Base-by-base conservation (phyloP, 2,113 vertebrate genomes). In the Tamias sibiricus region DNA sequence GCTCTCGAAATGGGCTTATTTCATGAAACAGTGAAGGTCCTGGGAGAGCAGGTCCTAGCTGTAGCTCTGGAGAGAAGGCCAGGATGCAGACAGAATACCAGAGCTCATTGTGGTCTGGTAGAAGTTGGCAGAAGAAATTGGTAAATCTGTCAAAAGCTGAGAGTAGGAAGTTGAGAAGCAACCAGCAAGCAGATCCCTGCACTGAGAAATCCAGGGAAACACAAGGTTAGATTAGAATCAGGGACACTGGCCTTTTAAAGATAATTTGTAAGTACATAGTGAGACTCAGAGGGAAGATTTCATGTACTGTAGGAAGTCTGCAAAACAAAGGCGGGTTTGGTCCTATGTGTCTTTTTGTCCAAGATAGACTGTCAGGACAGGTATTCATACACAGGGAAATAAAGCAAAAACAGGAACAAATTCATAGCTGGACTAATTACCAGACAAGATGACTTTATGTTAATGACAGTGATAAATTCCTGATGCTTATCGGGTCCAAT, bases 241-340 rank as follows among this genome's bases (percentile, higher is more conserved):
- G 28, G 28, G 2, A 87, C 24, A 49, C 14, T n/a, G 59, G 42
- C 8, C 76, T 83, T 44, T 79, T 1, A 57, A 66, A 75, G 24
- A 6, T 40, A 30, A 2, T 52, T 30, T 95, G 8, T 47, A 75
- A 81, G 24, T 35, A 89, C 19, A 32, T 4, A 95, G 4, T 74
- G 52, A 16, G n/a, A 92, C 72, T 59, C 35, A 8, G 1, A 62
- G 28, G 16, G 59, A 90, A 88, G 35, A 79, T 42, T 71, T 81
- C 2, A 16, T 19, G 5, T 32, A 26, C 0, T 22, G 57, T 26
- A 17, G n/a, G 19, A 1, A n/a, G 1, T 2, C 12, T 28, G 4
- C 3, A 57, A 75, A 81, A 71, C 17, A 74, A 68, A 92, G n/a
- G 22, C 52, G 9, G 22, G 9, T 47, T 54, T 6, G 66, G 20